phyloP scores from a whole-genome alignment of 2,888 invertebrate genomes.

The Aleiodes leptofemur region DNA sequence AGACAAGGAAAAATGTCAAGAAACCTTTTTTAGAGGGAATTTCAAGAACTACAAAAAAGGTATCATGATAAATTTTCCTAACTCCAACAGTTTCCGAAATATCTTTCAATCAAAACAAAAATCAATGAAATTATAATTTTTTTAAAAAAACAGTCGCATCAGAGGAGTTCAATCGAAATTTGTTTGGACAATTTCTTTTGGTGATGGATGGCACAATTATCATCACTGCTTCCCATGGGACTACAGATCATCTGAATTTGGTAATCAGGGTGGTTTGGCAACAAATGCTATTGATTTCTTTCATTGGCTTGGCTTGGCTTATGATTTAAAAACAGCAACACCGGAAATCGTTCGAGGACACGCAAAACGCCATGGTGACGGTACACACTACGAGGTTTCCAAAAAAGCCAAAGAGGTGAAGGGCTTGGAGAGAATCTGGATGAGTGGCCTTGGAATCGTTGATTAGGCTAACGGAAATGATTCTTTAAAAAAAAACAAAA shows the following conservation, averaged over 20 bases:
- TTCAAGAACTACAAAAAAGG: no score
- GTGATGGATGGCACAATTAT: slow-evolving; percentile 79
- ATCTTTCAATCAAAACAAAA: no score
- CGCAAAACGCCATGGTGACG: slow-evolving; percentile 56
- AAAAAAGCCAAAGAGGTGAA: slow-evolving; percentile 4
- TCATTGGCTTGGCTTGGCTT: slow-evolving; percentile 74
- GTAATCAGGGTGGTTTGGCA: slow-evolving; percentile 43
- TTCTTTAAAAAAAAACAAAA: neutral
- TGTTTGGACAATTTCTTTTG: slow-evolving; percentile 71
- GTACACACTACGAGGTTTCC: slow-evolving; percentile 28
- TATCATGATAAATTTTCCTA: no score
- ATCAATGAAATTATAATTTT: slow-evolving; percentile 1
- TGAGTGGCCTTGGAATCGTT: slow-evolving; percentile 24
- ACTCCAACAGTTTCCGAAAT: neutral
- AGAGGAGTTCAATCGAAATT: slow-evolving; percentile 61
- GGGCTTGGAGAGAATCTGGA: slow-evolving; percentile 2
- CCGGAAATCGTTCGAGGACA: slow-evolving; percentile 71
- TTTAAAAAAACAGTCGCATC: slow-evolving; percentile 32
- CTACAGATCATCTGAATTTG: slow-evolving; percentile 52
- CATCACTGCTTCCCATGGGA: slow-evolving; percentile 79
- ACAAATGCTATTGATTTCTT: slow-evolving; percentile 53
- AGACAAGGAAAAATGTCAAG: no score
- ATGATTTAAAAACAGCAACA: slow-evolving; percentile 74
- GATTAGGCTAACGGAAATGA: neutral
- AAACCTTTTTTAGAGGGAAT: no score